Percentiles rank a stretch among this genome's conserved stretches.
Conservation (phyloP, 2,888 invertebrate species). For the Mimachlamys varia region DNA sequence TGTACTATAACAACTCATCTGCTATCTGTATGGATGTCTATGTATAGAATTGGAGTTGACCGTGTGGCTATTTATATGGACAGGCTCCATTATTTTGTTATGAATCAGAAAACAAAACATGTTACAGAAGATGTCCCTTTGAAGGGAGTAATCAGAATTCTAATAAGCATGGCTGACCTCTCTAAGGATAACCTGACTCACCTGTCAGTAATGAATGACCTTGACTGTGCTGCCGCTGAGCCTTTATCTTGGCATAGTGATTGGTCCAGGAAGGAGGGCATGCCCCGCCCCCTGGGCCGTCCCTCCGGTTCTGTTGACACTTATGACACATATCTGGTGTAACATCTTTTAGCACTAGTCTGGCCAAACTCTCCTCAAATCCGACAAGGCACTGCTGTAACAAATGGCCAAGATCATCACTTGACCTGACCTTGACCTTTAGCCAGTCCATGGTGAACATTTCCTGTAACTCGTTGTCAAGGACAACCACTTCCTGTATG, state of each 20-base stretch:
- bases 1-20: no score
- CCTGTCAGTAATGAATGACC: neutral
- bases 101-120: no score
- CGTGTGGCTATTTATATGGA: no score
- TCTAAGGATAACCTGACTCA: neutral
- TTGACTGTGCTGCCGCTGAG: neutral
- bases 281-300: neutral
- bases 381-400: neutral
- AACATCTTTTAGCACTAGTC: neutral
- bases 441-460: conserved; percentile 31
- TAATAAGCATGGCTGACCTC: neutral
- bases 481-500: conserved; percentile 18
- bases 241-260: conserved; percentile 15
- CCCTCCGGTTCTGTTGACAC: conserved; percentile 7
- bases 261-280: neutral
- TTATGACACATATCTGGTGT: conserved; percentile 2
- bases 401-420: neutral
- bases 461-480: conserved; percentile 31
- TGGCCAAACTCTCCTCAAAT: neutral
- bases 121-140: no score
- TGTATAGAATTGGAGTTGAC: no score
- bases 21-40: no score
- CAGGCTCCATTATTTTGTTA: no score
- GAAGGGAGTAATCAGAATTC: no score
- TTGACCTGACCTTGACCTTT: neutral